Percentiles rank a stretch among this genome's conserved stretches.
Evolutionary conservation across 2,797 vertebrate genomes (phyloP).

Genomic region (Scomberomorus guttatus): DNA sequence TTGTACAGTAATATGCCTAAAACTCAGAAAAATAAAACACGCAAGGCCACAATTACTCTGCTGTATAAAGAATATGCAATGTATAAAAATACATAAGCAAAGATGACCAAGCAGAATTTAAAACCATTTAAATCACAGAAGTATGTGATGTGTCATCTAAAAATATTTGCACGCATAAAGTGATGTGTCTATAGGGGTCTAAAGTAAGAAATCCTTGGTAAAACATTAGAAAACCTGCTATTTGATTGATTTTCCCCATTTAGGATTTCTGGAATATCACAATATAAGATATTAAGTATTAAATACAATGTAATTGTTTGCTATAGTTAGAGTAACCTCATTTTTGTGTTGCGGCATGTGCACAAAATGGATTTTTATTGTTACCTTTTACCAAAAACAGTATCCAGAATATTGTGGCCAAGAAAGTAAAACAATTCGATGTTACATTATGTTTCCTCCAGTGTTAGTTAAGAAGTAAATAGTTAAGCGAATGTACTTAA

Average conservation of each 20-base stretch:
- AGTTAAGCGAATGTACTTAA: not conserved
- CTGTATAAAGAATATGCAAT: not conserved
- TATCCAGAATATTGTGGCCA: not conserved
- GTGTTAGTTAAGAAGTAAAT: slow-evolving; percentile 5
- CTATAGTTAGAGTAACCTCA: not conserved
- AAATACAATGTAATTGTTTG: not conserved
- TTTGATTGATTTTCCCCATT: not conserved
- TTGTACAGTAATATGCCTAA: not conserved
- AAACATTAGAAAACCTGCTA: not conserved
- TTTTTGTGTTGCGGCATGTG: not conserved
- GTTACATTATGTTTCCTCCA: not conserved
- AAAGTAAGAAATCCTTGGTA: not conserved
- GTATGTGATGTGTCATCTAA: not conserved
- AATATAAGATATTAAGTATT: not conserved
- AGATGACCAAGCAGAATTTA: not conserved
- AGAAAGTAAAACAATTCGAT: not conserved
- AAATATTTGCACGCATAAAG: not conserved
- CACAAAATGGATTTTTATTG: too few relatives aligned
- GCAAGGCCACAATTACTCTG: not conserved
- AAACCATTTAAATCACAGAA: not conserved
- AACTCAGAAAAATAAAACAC: not conserved
- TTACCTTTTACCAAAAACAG: not conserved
- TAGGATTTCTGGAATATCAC: not conserved
- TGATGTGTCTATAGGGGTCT: not conserved
- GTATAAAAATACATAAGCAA: not conserved